A percentile compares a stretch with the other conserved stretches of the same genome.
Conservation (phyloP, 2,113 vertebrate species). For the Arizona elegans region DNA sequence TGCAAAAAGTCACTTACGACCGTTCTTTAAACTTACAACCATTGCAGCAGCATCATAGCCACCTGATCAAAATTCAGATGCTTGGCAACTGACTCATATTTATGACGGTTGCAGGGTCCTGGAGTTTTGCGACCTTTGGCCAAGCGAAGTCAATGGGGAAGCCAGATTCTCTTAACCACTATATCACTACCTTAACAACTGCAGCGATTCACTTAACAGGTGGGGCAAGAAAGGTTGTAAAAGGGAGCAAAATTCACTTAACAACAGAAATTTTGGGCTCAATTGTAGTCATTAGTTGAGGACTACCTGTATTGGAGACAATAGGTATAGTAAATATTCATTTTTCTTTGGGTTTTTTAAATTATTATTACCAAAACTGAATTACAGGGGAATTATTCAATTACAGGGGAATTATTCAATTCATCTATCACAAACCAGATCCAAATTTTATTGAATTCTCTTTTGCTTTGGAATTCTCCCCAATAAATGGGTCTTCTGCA, state of each 20-base stretch:
- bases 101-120: background rate
- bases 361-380: background rate
- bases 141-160: background rate
- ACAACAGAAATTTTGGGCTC: background rate
- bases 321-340: slow-evolving; percentile 1
- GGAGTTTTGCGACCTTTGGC: background rate
- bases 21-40: background rate
- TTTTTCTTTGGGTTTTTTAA: background rate
- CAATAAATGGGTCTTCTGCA: background rate
- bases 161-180: background rate
- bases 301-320: background rate
- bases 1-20: background rate
- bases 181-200: background rate
- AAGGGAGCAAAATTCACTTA: background rate
- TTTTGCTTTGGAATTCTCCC: background rate
- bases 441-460: background rate
- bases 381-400: background rate
- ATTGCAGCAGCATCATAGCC: too few relatives aligned
- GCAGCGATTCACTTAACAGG: background rate
- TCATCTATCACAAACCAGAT: background rate
- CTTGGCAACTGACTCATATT: background rate
- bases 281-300: background rate
- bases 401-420: background rate
- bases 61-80: background rate
- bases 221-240: background rate